Base-by-base conservation (phyloP, 2,888 invertebrate species). In the Lithophane leautieri region DNA sequence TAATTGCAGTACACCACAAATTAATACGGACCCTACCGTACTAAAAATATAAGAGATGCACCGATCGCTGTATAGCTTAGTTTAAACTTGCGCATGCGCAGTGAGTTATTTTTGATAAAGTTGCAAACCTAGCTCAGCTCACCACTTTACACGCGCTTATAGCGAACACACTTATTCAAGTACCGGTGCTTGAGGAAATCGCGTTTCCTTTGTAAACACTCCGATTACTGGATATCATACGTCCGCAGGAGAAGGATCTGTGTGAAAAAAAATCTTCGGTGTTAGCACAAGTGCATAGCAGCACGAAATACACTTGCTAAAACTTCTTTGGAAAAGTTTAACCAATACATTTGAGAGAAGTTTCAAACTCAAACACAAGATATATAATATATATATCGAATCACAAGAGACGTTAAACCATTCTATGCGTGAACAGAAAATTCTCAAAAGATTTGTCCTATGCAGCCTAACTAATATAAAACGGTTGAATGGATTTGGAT, bases 21-120 rank as follows among this genome's bases (percentile, higher is more conserved):
- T 50, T 2, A 50, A 74, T 44, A 54, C n/a, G 14, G 16, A 42
- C 28, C 16, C 16, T 28, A 50, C n/a, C n/a, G 7, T 40, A 28
- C 3, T 11, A 42, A 42, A 52, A 42, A 9, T 8, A 22, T 16
- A 40, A 73, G 11, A 60, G 25, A 28, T 14, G 9, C 16, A 47
- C 9, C 11, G 50, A 22, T 42, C 40, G 14, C 40, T n/a, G 11
- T 47, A 56, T 44, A 28, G 11, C 12, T 47, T 47, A 47, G 40
- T 78, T 47, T 66, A 56, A 77, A 56, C 14, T 42, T 79, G 76
- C n/a, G 28, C n/a, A 42, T 34, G 44, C 34, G 78, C 34, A 61
- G 11, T 50, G n/a, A 19, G 22, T 16, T 47, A 25, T 66, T 75
- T 78, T 47, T 40, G 44, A 0, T 40, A 34, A 70, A 44, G 12